Conservation (phyloP, 2,888 invertebrate species). For the Ormyrus pomaceus region DNA sequence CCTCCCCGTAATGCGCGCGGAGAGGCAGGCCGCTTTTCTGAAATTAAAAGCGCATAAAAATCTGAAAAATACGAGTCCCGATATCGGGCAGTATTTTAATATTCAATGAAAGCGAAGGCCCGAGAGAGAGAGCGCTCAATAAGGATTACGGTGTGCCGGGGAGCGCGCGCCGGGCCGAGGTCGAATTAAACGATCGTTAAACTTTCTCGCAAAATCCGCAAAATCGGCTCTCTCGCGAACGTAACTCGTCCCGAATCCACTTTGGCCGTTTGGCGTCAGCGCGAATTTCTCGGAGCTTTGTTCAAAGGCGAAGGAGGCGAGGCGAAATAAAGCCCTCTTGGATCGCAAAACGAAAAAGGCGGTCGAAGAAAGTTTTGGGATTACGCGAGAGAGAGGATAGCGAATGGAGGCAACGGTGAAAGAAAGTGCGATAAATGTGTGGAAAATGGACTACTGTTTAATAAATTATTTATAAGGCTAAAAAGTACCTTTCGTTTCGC, state of each 20-base stretch:
- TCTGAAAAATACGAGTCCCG: neutral
- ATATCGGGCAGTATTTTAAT: constrained; percentile 21
- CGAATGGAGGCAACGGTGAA: no score
- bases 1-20: no score
- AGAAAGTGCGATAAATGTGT: no score
- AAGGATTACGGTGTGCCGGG: constrained; percentile 1
- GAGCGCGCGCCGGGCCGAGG: neutral
- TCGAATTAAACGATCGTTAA: constrained; percentile 50
- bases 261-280: constrained; percentile 9
- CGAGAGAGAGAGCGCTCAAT: neutral
- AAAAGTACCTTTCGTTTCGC: no score
- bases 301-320: constrained; percentile 3
- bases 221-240: constrained; percentile 42
- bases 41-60: neutral
- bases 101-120: constrained; percentile 34
- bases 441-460: no score
- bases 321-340: constrained; percentile 1
- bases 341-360: constrained; percentile 13
- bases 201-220: constrained; percentile 12
- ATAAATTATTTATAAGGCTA: no score
- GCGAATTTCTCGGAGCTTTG: neutral
- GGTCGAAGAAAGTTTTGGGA: neutral
- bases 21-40: no score
- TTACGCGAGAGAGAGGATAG: neutral
- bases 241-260: constrained; percentile 12